Evolutionary conservation across 53 echinoderm and acorn worm species (phyloP), one percentile per base, ranked within the genome.

Genomic region (Pentamera pediparva): DNA sequence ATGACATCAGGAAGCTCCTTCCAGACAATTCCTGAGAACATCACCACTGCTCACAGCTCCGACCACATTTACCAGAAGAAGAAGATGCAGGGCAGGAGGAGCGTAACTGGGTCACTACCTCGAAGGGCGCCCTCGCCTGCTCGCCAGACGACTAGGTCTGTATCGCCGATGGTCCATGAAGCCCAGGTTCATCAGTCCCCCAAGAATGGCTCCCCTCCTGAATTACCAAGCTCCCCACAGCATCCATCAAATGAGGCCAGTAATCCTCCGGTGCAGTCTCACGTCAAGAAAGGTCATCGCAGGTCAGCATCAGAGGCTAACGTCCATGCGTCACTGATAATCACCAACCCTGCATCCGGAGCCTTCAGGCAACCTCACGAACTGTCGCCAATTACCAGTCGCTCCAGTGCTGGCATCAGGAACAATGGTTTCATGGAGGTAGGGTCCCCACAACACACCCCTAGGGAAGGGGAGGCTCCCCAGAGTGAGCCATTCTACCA

Each of bases 11-110:
- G 90, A 29, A 85, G 81, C 28, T 90, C 90, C 9, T 94, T 94
- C 49, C 94, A 94, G 57, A 94, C 94, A 18, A 94, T 94, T 64
- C 94, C 94, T 25, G 94, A 94, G 58, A 94, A 90, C 41, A 90
- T 90, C 37, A 80, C 85, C 22, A 87, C 89, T 61, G 87, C 89
- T 17, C 91, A 88, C 26, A 89, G 83, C 61, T 85, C 87, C 62
- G 83, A 89, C 36, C 81, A 89, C 61, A 62, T 81, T 22, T 80
- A 86, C 41, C 86, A 75, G 35, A 86, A 64, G n/a, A 78, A 69
- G 37, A 76, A 51, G 54, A 62, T 79, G 47, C 36, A 45, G 56
- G 51, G 61, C 21, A 78, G 79, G 22, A 82, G 78, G 37, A 51
- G 45, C 37, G 59, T 58, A 2, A 69, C 86, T 32, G 65, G 56